phyloP scores from a whole-genome alignment of 2,888 invertebrate genomes.

The Acleris laterana region DNA sequence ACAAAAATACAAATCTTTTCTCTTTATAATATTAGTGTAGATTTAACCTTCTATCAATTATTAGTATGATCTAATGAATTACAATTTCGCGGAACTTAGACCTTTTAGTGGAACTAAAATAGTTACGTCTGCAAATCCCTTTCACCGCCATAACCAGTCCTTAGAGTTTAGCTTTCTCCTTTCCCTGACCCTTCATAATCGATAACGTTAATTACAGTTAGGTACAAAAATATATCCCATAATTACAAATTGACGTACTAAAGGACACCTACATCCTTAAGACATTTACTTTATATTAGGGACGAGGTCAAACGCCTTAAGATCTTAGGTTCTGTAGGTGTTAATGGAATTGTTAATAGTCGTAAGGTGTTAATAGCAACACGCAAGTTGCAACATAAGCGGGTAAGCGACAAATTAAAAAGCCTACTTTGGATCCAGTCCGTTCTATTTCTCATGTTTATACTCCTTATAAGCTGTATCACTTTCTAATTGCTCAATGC shows the following conservation, averaged over 20 bases:
- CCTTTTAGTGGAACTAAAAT: constrained; percentile 15
- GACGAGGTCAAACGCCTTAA: constrained; percentile 23
- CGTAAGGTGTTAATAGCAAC: constrained; percentile 52
- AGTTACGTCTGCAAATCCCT: constrained; percentile 20
- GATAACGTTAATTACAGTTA: not conserved
- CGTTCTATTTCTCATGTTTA: constrained; percentile 38
- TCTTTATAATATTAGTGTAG: too few species aligned
- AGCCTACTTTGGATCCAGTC: constrained; percentile 28
- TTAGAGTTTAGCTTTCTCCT: constrained; percentile 29
- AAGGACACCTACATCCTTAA: not conserved
- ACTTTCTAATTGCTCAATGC: constrained; percentile 41
- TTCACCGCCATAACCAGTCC: constrained; percentile 33
- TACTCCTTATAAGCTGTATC: constrained; percentile 29
- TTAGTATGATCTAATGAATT: too few species aligned
- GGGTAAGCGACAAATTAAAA: constrained; percentile 44
- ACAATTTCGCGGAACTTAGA: not conserved
- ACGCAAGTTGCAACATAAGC: constrained; percentile 53
- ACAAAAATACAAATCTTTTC: too few species aligned
- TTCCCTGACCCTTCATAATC: constrained; percentile 28
- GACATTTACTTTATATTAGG: constrained; percentile 23
- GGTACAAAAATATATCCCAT: not conserved
- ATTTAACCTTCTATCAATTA: too few species aligned
- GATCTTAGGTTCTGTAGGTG: constrained; percentile 48
- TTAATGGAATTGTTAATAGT: constrained; percentile 64
- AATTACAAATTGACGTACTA: not conserved